Evolutionary conservation across 2,113 vertebrate genomes (phyloP), one percentile per base, ranked within the genome.

Genomic region (Actenoides lindsayi): DNA sequence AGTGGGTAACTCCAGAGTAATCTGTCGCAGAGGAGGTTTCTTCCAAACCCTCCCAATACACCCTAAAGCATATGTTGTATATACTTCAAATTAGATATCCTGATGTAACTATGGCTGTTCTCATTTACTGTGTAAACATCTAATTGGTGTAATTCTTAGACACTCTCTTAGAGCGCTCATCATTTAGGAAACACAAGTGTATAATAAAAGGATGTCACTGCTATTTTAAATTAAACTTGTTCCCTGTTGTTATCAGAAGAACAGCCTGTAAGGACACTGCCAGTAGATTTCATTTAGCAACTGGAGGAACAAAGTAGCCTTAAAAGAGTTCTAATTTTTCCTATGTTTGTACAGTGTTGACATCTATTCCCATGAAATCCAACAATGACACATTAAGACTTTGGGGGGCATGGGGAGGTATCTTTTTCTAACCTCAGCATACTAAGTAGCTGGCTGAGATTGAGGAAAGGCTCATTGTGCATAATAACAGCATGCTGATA

Each of bases 251-350:
- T 94, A 75, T 56, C 35, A 78, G 59, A 89, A 83, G 48, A 59
- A 21, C 53, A 79, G 53, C 31, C 50, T 65, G 21, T 69, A 64
- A 90, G 42, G 56, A 71, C 27, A 31, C 13, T 78, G n/a, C 28
- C 60, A 78, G 62, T 31, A 75, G 51, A 82, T 71, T 93, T 94
- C 48, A 68, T 76, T 84, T 75, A 59, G 37, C 31, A 75, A 78
- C 62, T 46, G 39, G 19, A 91, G 51, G 31, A 89, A 68, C 7
- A 70, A 93, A 89, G 53, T 37, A 54, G n/a, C 16, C 28, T 95
- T 75, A 53, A 69, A 88, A 91, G 63, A 83, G 68, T 86, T 80
- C 35, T 83, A 83, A 68, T 91, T 95, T 95, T 64, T 67, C 23
- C 37, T 50, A 4, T 75, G 62, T 89, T 71, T 82, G 24, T 65